A percentile compares a stretch with the other conserved stretches of the same genome.
Evolutionary conservation across 1,140 invertebrate species (phyloP).

Genomic region (Sminthurides bifidus): DNA sequence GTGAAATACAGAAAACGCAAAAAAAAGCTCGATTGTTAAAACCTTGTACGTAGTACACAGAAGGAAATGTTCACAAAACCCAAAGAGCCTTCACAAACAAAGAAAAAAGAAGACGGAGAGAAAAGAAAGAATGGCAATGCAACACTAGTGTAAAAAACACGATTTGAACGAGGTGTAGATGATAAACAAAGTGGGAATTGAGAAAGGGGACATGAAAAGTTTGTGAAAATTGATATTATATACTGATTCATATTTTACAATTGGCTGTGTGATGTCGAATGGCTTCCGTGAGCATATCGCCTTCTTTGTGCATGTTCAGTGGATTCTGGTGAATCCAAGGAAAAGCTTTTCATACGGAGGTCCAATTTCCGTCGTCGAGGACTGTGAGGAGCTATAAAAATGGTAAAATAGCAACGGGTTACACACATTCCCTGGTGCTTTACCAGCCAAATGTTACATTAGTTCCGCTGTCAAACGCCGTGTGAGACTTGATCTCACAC

Average conservation of each 20-base stretch:
- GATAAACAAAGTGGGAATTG: conserved; percentile 4
- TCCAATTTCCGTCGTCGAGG: conserved; percentile 89
- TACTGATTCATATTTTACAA: conserved; percentile 35
- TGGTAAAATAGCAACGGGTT: conserved; percentile 26
- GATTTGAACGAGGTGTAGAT: not conserved
- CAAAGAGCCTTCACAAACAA: conserved; percentile 5
- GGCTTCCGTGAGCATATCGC: conserved; percentile 43
- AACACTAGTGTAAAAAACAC: not conserved
- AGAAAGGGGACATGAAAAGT: not conserved
- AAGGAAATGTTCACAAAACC: not conserved
- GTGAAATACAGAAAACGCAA: too few relatives aligned
- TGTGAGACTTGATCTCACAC: too few relatives aligned
- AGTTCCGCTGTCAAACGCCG: too few relatives aligned
- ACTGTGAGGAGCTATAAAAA: conserved; percentile 74
- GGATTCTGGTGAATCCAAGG: conserved; percentile 87
- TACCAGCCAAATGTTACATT: too few relatives aligned
- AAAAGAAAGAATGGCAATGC: not conserved
- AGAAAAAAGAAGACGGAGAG: not conserved
- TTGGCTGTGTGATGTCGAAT: conserved; percentile 39
- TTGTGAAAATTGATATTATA: conserved; percentile 3
- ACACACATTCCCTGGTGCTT: too few relatives aligned
- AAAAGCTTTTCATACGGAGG: conserved; percentile 93
- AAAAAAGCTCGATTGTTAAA: not conserved
- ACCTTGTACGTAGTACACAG: not conserved
- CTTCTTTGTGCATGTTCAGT: conserved; percentile 69